A percentile compares a stretch with the other conserved stretches of the same genome.
Conservation (phyloP, 2,888 invertebrate genomes). For the Tipula confusa region DNA sequence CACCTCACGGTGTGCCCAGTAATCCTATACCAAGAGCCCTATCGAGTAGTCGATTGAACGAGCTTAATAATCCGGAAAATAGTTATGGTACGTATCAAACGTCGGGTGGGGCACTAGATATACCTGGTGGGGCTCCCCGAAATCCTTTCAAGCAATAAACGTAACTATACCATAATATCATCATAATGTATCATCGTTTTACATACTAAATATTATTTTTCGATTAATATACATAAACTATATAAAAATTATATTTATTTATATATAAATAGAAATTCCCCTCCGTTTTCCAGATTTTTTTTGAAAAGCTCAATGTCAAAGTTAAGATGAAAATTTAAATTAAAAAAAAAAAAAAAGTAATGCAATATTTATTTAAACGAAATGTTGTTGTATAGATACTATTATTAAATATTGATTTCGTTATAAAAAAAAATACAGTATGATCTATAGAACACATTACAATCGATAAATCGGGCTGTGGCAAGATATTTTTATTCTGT, state of each 20-base stretch:
- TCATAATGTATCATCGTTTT: background rate
- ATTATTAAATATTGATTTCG: background rate
- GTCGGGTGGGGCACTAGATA: slow-evolving; percentile 61
- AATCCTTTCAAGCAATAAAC: slow-evolving; percentile 51
- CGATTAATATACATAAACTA: background rate
- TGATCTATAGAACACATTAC: too few species aligned
- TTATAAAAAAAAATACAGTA: too few species aligned
- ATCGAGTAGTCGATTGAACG: slow-evolving; percentile 75
- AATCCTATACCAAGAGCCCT: slow-evolving; percentile 84
- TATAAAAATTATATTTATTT: too few species aligned
- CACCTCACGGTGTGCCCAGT: slow-evolving; percentile 92
- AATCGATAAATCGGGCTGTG: too few species aligned
- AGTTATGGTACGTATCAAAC: slow-evolving; percentile 73
- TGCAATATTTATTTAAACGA: background rate
- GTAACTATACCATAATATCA: background rate
- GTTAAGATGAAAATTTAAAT: background rate
- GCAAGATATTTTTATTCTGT: too few species aligned
- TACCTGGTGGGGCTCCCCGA: slow-evolving; percentile 54
- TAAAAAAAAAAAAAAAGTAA: background rate
- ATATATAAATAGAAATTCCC: background rate
- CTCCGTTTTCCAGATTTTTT: slow-evolving; percentile 15
- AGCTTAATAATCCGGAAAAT: slow-evolving; percentile 61
- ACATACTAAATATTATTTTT: background rate
- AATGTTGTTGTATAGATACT: background rate
- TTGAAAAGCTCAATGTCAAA: slow-evolving; percentile 12